Conservation (phyloP, 2,888 invertebrate genomes). For the Noctua janthina region DNA sequence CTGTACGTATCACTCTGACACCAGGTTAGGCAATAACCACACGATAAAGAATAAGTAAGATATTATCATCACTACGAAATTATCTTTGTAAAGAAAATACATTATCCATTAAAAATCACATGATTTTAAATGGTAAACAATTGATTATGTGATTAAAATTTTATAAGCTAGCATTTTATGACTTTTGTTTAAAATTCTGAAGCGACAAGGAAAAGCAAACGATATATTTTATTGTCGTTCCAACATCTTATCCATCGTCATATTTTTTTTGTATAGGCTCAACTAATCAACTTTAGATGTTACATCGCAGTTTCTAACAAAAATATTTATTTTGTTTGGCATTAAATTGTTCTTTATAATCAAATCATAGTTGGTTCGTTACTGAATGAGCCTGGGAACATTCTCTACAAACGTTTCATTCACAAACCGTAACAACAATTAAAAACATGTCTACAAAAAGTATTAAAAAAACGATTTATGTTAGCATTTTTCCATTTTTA, state of each 20-base stretch:
- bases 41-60: too few relatives aligned
- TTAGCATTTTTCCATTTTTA: conserved; percentile 49
- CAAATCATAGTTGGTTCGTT: conserved; percentile 31
- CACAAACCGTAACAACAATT: conserved; percentile 49
- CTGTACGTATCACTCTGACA: too few relatives aligned
- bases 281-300: neutral
- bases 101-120: neutral
- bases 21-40: too few relatives aligned
- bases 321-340: neutral
- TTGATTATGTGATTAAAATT: neutral
- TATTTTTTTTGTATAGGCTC: neutral
- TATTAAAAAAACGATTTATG: conserved; percentile 37
- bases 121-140: conserved; percentile 11
- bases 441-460: conserved; percentile 44
- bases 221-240: neutral
- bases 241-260: neutral
- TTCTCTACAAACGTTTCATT: conserved; percentile 48
- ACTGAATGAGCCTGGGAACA: conserved; percentile 38
- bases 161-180: conserved; percentile 5
- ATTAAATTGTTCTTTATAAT: conserved; percentile 17
- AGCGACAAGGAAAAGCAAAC: neutral
- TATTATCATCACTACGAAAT: neutral
- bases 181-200: neutral
- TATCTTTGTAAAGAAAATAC: conserved; percentile 12
- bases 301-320: neutral